Base-by-base conservation (phyloP, 2,797 vertebrate species). In the Falco rusticolus region DNA sequence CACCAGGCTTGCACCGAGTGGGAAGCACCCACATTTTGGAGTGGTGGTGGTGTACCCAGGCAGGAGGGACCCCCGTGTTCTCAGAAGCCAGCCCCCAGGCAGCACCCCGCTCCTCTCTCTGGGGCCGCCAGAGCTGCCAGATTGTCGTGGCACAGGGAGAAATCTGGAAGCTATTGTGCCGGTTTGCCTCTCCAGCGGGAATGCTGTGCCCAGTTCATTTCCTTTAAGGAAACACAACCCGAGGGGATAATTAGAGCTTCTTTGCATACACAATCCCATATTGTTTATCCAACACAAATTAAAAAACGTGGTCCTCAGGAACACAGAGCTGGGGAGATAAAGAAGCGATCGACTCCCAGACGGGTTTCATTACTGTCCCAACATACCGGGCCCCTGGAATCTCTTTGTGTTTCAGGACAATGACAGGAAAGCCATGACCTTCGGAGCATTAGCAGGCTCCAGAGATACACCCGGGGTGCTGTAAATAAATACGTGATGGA, bases 241-340 rank as follows among this genome's bases (percentile, higher is more conserved):
- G 25, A 80, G 98, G 97, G 97, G 97, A 98, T 98, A 98, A 98
- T 98, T 98, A 98, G 97, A 97, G 97, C 98, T 98, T 97, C 98
- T 98, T 93, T 98, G 97, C 90, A 86, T 97, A 97, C 95, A 98
- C 98, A 98, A 97, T 97, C 98, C 98, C 96, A 94, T 97, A 96
- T 74, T 98, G 98, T 98, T 98, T 98, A 98, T 98, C 96, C 98
- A 98, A 97, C 97, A 97, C 96, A 98, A 98, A 98, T 98, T 98
- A 97, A 98, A 98, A 98, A 97, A 97, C 61, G 85, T 93, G 97
- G 96, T 97, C 97, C 96, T 97, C 94, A 60, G 97, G 98, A 98
- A 94, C 96, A 95, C 9, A 50, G 94, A 97, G 95, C 63, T 88
- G 75, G 48, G 96, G 94, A 98, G 98, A 98, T 98, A 98, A 98